These are phyloP conservation scores for Tenthredo notha DNA, from an alignment of 2,888 invertebrate genomes.

Conservation along the genomic window DNA sequence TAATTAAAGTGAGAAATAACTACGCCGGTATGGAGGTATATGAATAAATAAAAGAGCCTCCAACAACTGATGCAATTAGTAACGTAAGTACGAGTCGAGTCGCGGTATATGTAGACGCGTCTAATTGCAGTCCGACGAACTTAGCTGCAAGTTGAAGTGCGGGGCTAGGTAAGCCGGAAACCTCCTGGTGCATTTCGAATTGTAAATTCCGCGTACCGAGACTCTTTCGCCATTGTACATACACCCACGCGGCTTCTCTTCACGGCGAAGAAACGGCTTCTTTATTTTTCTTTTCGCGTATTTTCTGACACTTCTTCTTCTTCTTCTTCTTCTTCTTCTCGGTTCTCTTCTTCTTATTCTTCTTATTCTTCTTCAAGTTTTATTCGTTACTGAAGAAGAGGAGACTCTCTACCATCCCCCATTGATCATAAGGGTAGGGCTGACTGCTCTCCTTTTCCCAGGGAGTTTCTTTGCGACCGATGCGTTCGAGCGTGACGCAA, in stretches of 20 bases:
- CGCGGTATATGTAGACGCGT: constrained; percentile 24
- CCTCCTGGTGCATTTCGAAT: constrained; percentile 31
- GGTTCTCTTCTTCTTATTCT: neutral
- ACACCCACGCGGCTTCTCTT: neutral
- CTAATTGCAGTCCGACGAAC: constrained; percentile 39
- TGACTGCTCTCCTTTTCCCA: constrained; percentile 45
- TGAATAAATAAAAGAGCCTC: constrained; percentile 39
- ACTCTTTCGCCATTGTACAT: constrained; percentile 21
- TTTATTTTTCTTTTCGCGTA: neutral
- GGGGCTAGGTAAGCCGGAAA: constrained; percentile 22
- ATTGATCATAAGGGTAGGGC: constrained; percentile 47
- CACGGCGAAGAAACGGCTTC: constrained; percentile 11
- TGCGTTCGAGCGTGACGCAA: constrained; percentile 57
- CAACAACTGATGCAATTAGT: constrained; percentile 46
- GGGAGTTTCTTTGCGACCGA: constrained; percentile 52
- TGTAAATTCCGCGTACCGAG: constrained; percentile 33
- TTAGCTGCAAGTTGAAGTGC: constrained; percentile 7
- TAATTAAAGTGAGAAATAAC: constrained; percentile 24
- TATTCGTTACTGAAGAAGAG: constrained; percentile 1
- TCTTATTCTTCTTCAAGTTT: neutral
- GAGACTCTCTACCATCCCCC: constrained; percentile 18
- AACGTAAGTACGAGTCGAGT: constrained; percentile 22
- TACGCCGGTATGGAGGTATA: neutral
- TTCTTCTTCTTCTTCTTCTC: neutral
- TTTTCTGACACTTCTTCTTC: neutral